A percentile compares a stretch with the other conserved stretches of the same genome.
These are phyloP conservation scores for Ecdyonurus torrentis DNA, from an alignment of 2,888 invertebrate genomes.

Conservation along the genomic window DNA sequence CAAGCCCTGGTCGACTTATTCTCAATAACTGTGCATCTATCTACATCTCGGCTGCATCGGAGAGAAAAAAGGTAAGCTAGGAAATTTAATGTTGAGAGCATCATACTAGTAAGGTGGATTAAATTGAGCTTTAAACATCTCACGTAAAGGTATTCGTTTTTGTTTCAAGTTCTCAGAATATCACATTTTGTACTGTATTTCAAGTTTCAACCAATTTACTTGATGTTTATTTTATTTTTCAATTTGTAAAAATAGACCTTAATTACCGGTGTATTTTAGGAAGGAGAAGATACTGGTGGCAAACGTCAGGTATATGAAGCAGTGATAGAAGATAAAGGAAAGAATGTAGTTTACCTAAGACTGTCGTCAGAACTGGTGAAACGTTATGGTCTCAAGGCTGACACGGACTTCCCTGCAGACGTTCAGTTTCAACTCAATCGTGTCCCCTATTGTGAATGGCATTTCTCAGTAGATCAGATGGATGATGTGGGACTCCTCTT, in stretches of 20 bases:
- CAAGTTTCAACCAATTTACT: too few relatives aligned
- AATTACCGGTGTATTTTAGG: background rate
- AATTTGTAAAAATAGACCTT: background rate
- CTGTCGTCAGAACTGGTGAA: conserved; percentile 47
- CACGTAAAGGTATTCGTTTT: too few relatives aligned
- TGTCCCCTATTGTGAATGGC: conserved; percentile 70
- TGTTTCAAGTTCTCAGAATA: too few relatives aligned
- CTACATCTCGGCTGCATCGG: conserved; percentile 31
- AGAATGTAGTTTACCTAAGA: conserved; percentile 57
- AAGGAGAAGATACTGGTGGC: background rate
- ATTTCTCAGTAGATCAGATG: conserved; percentile 60
- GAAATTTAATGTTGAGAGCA: too few relatives aligned
- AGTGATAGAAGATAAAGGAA: conserved; percentile 61
- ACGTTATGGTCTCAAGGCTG: conserved; percentile 40
- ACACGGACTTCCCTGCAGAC: conserved; percentile 46
- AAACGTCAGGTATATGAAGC: conserved; percentile 46
- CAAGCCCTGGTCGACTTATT: conserved; percentile 60
- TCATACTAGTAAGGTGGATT: too few relatives aligned
- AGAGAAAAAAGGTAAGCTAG: conserved; percentile 2
- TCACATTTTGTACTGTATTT: too few relatives aligned
- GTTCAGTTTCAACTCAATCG: conserved; percentile 69
- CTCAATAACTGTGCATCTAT: conserved; percentile 58
- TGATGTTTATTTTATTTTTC: background rate
- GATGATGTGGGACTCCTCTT: conserved; percentile 53
- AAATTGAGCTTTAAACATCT: too few relatives aligned